Evolutionary conservation across 2,797 vertebrate species (phyloP).

Genomic region (Bradypodion pumilum): DNA sequence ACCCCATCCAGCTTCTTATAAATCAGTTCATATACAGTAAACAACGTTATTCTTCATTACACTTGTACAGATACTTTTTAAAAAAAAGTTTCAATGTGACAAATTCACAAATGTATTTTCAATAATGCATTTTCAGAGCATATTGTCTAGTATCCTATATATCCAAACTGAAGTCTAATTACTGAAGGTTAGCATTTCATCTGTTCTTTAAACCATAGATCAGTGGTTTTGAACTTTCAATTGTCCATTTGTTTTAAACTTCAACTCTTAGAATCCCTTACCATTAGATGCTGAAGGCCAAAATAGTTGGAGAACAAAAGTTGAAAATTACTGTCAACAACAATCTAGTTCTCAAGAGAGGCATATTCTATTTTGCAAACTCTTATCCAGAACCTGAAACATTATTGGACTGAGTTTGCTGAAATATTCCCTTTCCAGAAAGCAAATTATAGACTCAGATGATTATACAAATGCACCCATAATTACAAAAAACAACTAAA

Average conservation of each 20-base stretch:
- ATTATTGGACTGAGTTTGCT: neutral
- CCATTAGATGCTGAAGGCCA: too few species aligned
- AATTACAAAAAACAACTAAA: neutral
- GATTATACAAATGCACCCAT: neutral
- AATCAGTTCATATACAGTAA: neutral
- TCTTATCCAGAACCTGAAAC: neutral
- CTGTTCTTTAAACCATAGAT: constrained; percentile 15
- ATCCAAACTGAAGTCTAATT: neutral
- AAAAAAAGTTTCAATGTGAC: constrained; percentile 1
- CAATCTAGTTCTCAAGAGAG: too few species aligned
- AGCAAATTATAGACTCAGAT: constrained; percentile 30
- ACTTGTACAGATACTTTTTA: constrained; percentile 26
- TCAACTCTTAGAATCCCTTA: too few species aligned
- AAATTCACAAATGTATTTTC: constrained; percentile 41
- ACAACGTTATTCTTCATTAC: neutral
- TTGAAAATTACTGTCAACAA: too few species aligned
- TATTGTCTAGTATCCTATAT: constrained; percentile 28
- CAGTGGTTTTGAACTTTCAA: too few species aligned
- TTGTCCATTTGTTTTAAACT: too few species aligned
- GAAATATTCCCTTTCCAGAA: neutral
- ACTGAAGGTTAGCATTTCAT: neutral
- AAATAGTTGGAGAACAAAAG: too few species aligned
- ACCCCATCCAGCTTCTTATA: neutral
- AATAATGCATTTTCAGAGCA: constrained; percentile 11
- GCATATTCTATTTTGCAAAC: neutral